Evolutionary conservation across 2,888 invertebrate species (phyloP), one percentile per base, ranked within the genome.

Genomic region (Caenorhabditis wallacei): DNA sequence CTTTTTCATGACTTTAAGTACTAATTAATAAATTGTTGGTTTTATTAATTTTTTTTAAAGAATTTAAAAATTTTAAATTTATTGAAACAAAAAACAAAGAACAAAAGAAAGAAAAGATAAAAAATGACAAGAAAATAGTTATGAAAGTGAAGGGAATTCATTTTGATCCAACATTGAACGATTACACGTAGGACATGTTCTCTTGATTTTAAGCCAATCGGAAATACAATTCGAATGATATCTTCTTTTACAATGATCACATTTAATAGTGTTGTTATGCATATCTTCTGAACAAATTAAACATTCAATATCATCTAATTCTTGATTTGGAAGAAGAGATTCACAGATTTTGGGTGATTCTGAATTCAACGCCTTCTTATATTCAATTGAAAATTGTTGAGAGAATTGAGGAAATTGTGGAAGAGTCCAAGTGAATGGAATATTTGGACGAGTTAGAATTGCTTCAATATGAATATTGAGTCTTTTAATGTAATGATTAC

Each of bases 281-380:
- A 61, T 61, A 1, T 24, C 40, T 0, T 61, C 26, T 8, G 24
- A 8, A n/a, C 61, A 61, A 13, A 61, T 43, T 24, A 43, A 7
- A 24, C 61, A 61, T 16, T 59, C 59, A 11, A 37, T 40, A n/a
- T 61, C 61, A 11, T n/a, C 43, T 2, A 61, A 22, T n/a, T 46
- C 16, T 24, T 18, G 24, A 13, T 61, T 43, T 16, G 10, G 5
- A 1, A 61, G 26, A 1, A 61, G 26, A 7, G 61, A 24, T 24
- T 61, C 26, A 20, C 61, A 61, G 16, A 61, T 43, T 8, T 24
- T 43, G n/a, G 61, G 61, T 46, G 8, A 11, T 24, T 61, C 61
- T 16, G 8, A 26, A 16, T 43, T 61, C n/a, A 43, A 8, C 0
- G n/a, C n/a, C 2, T 43, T 40, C 46, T 43, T 43, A 26, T 43